phyloP scores from a whole-genome alignment of 2,113 vertebrate genomes.

The Cinclus mexicanus region DNA sequence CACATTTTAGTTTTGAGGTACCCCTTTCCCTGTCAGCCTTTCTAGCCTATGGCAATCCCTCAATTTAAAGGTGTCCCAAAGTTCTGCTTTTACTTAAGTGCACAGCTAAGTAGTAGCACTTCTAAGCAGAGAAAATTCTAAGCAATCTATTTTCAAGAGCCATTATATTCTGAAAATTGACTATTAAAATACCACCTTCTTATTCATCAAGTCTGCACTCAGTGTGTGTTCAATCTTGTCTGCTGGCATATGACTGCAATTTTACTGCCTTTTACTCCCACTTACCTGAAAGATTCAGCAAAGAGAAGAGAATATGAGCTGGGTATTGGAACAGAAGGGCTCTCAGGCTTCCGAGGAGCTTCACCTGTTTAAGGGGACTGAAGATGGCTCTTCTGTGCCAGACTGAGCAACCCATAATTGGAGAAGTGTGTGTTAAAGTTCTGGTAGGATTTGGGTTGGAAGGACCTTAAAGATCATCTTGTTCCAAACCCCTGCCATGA shows the following conservation, averaged over 20 bases:
- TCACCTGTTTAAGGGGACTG: not conserved
- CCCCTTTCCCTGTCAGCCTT: not conserved
- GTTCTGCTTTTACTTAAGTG: not conserved
- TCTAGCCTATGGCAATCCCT: not conserved
- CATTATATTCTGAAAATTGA: slow-evolving; percentile 41
- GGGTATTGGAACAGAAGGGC: not conserved
- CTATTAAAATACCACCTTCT: slow-evolving; percentile 61
- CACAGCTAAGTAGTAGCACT: not conserved
- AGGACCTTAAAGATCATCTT: not conserved
- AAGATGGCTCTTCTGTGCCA: not conserved
- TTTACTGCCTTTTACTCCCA: slow-evolving; percentile 59
- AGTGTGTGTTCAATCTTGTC: slow-evolving; percentile 33
- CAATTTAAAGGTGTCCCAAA: not conserved
- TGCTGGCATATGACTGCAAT: slow-evolving; percentile 54
- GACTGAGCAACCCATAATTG: not conserved
- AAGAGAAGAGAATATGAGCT: not conserved
- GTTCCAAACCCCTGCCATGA: not conserved
- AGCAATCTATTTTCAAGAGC: slow-evolving; percentile 54
- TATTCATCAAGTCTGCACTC: slow-evolving; percentile 43
- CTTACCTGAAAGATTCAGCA: slow-evolving; percentile 24
- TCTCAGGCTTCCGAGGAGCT: not conserved
- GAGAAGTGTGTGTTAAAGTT: not conserved
- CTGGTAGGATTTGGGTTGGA: not conserved
- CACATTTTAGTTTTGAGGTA: not conserved
- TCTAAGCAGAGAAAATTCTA: slow-evolving; percentile 45